phyloP scores from a whole-genome alignment of 2,888 invertebrate species.

The Acheta domesticus region DNA sequence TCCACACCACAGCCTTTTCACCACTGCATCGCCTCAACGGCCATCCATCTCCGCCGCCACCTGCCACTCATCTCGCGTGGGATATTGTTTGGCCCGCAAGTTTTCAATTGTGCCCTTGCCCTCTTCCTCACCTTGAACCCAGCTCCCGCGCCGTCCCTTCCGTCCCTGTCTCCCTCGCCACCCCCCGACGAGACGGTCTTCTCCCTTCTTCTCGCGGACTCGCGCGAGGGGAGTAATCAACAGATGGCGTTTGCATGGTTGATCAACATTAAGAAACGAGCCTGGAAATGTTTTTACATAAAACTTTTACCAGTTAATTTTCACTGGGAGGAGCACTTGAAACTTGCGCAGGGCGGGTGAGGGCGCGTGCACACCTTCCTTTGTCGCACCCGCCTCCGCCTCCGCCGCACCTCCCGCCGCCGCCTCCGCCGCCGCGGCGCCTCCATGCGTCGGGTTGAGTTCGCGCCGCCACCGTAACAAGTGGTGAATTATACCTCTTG shows the following conservation, averaged over 20 bases:
- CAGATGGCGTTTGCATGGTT: constrained; percentile 7
- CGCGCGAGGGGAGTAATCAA: not conserved
- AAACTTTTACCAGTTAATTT: constrained; percentile 1
- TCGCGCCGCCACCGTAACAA: not conserved
- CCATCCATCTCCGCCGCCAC: not conserved
- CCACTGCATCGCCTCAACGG: not conserved
- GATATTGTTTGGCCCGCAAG: too few relatives aligned
- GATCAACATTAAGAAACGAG: constrained; percentile 18
- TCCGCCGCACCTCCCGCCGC: too few relatives aligned
- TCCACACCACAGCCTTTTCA: not conserved
- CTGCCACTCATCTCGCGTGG: not conserved
- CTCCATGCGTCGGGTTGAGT: too few relatives aligned
- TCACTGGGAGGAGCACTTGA: not conserved
- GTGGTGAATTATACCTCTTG: constrained; percentile 6
- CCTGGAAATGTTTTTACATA: not conserved
- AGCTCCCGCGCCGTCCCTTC: not conserved
- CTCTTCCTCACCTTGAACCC: not conserved
- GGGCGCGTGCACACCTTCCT: not conserved
- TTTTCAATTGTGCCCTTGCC: too few relatives aligned
- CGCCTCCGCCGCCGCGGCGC: too few relatives aligned
- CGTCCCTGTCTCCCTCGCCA: not conserved
- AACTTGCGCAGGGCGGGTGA: not conserved
- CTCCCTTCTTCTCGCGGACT: not conserved
- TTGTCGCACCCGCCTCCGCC: not conserved
- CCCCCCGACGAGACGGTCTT: not conserved